Base-by-base conservation (phyloP, 2,113 vertebrate species). In the Eretmochelys imbricata region DNA sequence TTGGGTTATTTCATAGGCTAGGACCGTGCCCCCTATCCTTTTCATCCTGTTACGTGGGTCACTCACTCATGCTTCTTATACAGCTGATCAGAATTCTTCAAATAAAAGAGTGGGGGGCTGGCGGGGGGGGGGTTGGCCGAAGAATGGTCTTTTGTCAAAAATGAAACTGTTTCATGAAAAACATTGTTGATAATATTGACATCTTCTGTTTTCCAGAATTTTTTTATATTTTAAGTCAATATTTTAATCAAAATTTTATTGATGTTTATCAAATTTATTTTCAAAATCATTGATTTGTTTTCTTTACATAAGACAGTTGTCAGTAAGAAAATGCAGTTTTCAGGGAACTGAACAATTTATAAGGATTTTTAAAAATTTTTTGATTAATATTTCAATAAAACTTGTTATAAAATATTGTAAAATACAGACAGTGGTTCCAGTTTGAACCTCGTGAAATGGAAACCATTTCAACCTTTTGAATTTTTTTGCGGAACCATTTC, bases 181-280 rank as follows among this genome's bases (percentile, higher is more conserved):
- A n/a, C 92, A 93, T 65, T 88, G 5, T 78, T 50, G 87, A 94
- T 93, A 87, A 82, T 25, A 93, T 92, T 76, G 88, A 88, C 95
- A 82, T 1, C 0, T 7, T 80, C 42, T 79, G 69, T 82, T 95
- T 96, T 92, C 89, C 85, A 87, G 42, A 94, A 89, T 82, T 95
- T 93, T 83, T 89, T 89, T 82, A 17, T 95, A 87, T 92, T 90
- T 85, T 85, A 93, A 95, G 91, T 75, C 84, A 89, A 92, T 95
- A 91, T 89, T 96, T 95, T 94, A 95, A 95, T 97, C 90, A 93
- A 95, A 93, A 88, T 89, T 90, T 85, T 95, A 11, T 92, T 90
- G 27, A 93, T 93, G 89, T 90, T 93, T 94, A 95, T 94, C 94
- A 95, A 91, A 91, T 85, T 82, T 48, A 96, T 97, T 95, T 95